These are phyloP conservation scores for Malacoraja senta DNA, from an alignment of 2,797 vertebrate species.

Conservation along the genomic window DNA sequence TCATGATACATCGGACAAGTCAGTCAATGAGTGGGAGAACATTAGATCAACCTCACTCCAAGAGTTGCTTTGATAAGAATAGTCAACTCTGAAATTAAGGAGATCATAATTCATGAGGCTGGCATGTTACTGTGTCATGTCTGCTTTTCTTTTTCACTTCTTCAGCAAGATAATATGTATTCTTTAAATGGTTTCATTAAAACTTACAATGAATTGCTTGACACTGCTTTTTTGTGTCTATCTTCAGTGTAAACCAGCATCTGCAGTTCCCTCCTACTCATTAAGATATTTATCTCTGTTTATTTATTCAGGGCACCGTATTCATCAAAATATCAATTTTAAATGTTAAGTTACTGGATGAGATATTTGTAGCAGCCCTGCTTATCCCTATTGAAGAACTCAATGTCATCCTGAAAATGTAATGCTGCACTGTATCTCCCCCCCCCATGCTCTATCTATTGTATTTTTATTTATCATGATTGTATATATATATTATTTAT, in stretches of 20 bases:
- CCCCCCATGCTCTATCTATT: too few relatives aligned
- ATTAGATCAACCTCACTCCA: not conserved
- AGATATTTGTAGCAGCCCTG: not conserved
- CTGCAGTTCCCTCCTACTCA: too few relatives aligned
- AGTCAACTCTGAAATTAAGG: not conserved
- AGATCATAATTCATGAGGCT: not conserved
- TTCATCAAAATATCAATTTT: not conserved
- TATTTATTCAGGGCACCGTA: not conserved
- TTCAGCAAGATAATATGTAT: too few relatives aligned
- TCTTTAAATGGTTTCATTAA: constrained; percentile 9
- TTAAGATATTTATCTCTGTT: not conserved
- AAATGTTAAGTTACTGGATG: not conserved
- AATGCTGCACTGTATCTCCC: too few relatives aligned
- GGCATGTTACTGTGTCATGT: not conserved
- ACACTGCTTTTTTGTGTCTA: too few relatives aligned
- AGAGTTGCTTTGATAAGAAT: not conserved
- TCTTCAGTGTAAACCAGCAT: too few relatives aligned
- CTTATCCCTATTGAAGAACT: not conserved
- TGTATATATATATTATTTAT: too few relatives aligned
- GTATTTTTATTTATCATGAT: too few relatives aligned
- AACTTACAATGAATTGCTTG: not conserved
- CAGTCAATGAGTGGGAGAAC: not conserved
- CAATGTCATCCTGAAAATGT: not conserved
- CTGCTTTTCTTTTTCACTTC: not conserved
- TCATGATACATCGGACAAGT: not conserved